Evolutionary conservation across 2,113 vertebrate genomes (phyloP).

Genomic region (Pelusios castaneus): DNA sequence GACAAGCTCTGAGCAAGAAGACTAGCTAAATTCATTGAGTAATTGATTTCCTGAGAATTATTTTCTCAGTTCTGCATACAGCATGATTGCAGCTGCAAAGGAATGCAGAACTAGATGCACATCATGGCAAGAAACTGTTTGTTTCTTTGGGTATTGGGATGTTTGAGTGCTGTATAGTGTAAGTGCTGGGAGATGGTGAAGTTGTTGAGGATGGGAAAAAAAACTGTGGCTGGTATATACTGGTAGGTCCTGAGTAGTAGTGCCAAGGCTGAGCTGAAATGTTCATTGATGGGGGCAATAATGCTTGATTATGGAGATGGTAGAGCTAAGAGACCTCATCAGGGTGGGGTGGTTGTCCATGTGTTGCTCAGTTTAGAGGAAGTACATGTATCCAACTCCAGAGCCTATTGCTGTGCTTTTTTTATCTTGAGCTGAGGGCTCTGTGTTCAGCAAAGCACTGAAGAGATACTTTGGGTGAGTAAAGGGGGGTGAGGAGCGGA

Average conservation of each 20-base stretch:
- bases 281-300: neutral
- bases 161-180: neutral
- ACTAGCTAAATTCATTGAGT: neutral
- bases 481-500: neutral
- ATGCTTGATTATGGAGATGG: neutral
- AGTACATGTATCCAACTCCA: neutral
- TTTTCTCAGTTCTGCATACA: accelerated
- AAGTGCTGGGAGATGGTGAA: neutral
- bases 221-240: neutral
- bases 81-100: neutral
- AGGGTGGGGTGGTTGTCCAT: neutral
- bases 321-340: neutral
- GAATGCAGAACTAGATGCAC: neutral
- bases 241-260: neutral
- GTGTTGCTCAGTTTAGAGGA: no score
- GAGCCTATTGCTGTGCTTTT: neutral
- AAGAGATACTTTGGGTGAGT: neutral
- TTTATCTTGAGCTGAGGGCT: neutral
- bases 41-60: neutral
- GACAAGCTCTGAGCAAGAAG: neutral
- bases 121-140: neutral
- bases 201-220: neutral
- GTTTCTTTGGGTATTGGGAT: neutral
- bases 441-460: neutral
- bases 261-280: neutral